phyloP scores from a whole-genome alignment of 37 sponge, comb jelly and placozoan species.

The Mnemiopsis leidyi region DNA sequence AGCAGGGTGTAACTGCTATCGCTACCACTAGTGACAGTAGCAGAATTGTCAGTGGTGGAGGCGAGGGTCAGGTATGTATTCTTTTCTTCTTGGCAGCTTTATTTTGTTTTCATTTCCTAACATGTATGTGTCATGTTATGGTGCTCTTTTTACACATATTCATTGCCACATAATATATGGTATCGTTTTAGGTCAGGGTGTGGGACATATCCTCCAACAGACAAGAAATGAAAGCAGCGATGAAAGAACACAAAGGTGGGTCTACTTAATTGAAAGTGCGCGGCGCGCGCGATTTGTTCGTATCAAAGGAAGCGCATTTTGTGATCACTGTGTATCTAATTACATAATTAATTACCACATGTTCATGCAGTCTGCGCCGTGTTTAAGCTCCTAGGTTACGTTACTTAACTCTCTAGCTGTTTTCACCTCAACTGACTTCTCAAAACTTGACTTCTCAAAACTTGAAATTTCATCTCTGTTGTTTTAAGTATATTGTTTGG shows the following conservation, averaged over 20 bases:
- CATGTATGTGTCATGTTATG: not conserved
- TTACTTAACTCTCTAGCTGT: too few relatives aligned
- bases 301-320: not conserved
- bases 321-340: not conserved
- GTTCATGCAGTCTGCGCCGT: not conserved
- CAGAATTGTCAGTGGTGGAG: slow-evolving; percentile 92
- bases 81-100: not conserved
- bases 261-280: not conserved
- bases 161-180: too few relatives aligned
- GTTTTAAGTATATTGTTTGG: too few relatives aligned
- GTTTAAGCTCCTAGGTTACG: too few relatives aligned
- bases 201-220: slow-evolving; percentile 78
- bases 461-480: too few relatives aligned
- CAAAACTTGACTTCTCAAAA: too few relatives aligned
- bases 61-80: slow-evolving; percentile 89
- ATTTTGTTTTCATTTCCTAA: not conserved
- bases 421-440: too few relatives aligned
- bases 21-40: slow-evolving; percentile 76
- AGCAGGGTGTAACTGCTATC: slow-evolving; percentile 93
- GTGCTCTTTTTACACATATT: too few relatives aligned
- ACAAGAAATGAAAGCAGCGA: slow-evolving; percentile 82
- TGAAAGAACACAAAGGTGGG: slow-evolving; percentile 94
- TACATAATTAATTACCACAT: not conserved
- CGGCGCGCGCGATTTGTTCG: not conserved
- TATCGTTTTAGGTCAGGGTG: slow-evolving; percentile 68